phyloP scores from a whole-genome alignment of 2,113 vertebrate species.

The Ploceus nigricollis region DNA sequence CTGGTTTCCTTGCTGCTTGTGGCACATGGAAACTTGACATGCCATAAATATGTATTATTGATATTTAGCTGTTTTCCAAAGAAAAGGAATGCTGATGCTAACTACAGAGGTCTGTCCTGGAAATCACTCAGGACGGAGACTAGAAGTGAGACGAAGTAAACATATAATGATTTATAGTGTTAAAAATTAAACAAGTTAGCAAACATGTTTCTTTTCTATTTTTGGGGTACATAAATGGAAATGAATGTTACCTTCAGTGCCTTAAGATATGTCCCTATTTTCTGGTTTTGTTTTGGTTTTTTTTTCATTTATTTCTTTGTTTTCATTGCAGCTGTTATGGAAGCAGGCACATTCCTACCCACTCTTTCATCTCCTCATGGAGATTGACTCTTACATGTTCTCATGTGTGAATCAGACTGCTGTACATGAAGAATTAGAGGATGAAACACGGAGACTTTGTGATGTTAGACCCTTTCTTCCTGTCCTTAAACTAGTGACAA shows the following conservation, averaged over 20 bases:
- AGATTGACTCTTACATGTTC: slow-evolving; percentile 97
- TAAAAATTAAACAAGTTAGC: background rate
- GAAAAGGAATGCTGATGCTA: background rate
- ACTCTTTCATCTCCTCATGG: slow-evolving; percentile 88
- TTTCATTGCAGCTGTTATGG: slow-evolving; percentile 87
- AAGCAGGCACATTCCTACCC: slow-evolving; percentile 92
- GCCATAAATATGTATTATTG: background rate
- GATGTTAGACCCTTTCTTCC: slow-evolving; percentile 95
- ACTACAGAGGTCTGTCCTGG: background rate
- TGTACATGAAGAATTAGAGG: slow-evolving; percentile 94
- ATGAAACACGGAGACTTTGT: slow-evolving; percentile 91
- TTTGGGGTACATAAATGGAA: background rate
- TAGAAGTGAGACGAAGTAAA: background rate
- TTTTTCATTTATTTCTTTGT: background rate
- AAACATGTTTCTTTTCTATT: background rate
- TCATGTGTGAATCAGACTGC: slow-evolving; percentile 96
- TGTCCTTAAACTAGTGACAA: slow-evolving; percentile 89
- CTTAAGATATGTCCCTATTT: background rate
- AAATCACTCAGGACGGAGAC: background rate
- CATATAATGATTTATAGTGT: background rate
- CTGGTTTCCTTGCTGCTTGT: background rate
- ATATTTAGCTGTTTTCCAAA: background rate
- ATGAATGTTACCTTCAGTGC: background rate
- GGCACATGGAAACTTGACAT: background rate
- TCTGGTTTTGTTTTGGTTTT: background rate